These are phyloP conservation scores for Antitype chi DNA, from an alignment of 2,888 invertebrate species.

Conservation along the genomic window DNA sequence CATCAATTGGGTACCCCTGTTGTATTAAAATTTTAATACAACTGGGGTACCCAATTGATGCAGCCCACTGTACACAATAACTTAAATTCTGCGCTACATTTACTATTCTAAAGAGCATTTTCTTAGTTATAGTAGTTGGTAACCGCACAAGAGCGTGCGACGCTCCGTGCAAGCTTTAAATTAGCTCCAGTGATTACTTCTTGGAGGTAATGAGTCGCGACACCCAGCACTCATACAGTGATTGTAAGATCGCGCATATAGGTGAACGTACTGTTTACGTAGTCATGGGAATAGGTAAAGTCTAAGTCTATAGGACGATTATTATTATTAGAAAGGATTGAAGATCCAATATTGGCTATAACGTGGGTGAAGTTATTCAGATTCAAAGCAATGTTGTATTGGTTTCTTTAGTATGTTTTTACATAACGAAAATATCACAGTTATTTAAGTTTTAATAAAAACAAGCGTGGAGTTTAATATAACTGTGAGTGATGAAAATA, in stretches of 20 bases:
- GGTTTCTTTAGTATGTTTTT: not conserved
- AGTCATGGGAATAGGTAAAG: not conserved
- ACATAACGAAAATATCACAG: too few species aligned
- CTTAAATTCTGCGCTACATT: not conserved
- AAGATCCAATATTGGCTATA: not conserved
- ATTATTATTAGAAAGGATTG: not conserved
- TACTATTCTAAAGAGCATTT: not conserved
- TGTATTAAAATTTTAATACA: too few species aligned
- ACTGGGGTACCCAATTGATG: too few species aligned
- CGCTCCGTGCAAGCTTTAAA: not conserved
- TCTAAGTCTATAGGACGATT: not conserved
- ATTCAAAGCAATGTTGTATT: too few species aligned
- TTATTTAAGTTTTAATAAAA: not conserved
- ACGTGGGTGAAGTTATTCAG: not conserved
- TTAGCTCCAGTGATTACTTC: conserved; percentile 6
- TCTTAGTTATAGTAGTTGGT: not conserved
- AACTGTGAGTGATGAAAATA: not conserved
- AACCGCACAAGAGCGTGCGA: not conserved
- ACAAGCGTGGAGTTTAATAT: too few species aligned
- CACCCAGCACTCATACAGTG: not conserved
- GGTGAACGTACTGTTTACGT: not conserved
- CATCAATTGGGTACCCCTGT: too few species aligned
- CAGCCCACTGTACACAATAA: not conserved
- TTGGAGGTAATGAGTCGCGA: conserved; percentile 12
- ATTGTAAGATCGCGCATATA: too few species aligned